Conservation (phyloP, 2,888 invertebrate genomes). For the Dicranocentrus wangi region DNA sequence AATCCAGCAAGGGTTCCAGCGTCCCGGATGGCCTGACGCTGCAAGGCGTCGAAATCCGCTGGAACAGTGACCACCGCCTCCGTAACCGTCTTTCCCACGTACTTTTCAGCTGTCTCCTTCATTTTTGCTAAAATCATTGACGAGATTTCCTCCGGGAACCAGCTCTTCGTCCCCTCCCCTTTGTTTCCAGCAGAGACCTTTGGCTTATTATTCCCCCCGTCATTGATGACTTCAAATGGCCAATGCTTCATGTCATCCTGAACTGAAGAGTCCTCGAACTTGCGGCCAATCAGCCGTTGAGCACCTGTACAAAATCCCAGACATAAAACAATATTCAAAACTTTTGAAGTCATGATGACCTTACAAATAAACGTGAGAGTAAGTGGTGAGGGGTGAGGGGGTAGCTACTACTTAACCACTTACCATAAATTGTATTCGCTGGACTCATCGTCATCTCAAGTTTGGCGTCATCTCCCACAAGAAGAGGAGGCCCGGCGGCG, state of each 20-base stretch:
- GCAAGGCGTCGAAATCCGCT: constrained; percentile 83
- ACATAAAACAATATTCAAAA: too few species aligned
- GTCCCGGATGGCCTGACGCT: constrained; percentile 85
- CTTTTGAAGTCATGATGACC: too few species aligned
- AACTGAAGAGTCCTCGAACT: constrained; percentile 89
- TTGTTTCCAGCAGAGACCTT: constrained; percentile 75
- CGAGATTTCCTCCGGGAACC: constrained; percentile 80
- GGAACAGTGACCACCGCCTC: constrained; percentile 88
- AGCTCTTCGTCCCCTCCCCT: constrained; percentile 79
- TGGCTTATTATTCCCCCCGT: constrained; percentile 78
- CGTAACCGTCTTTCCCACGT: constrained; percentile 85
- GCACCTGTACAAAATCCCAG: too few species aligned
- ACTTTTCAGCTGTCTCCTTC: constrained; percentile 93
- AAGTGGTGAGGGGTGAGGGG: too few species aligned
- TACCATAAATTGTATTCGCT: constrained; percentile 83
- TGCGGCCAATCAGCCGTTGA: constrained; percentile 82
- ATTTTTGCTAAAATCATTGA: constrained; percentile 86
- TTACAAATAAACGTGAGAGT: too few species aligned
- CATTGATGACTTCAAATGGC: constrained; percentile 90
- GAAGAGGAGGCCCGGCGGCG: constrained; percentile 84
- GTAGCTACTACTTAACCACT: too few species aligned
- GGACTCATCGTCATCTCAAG: constrained; percentile 91
- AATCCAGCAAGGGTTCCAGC: constrained; percentile 87
- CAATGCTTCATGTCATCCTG: constrained; percentile 95
- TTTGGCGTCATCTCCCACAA: constrained; percentile 90